Base-by-base conservation (phyloP, 2,888 invertebrate genomes). In the Helleia helle region DNA sequence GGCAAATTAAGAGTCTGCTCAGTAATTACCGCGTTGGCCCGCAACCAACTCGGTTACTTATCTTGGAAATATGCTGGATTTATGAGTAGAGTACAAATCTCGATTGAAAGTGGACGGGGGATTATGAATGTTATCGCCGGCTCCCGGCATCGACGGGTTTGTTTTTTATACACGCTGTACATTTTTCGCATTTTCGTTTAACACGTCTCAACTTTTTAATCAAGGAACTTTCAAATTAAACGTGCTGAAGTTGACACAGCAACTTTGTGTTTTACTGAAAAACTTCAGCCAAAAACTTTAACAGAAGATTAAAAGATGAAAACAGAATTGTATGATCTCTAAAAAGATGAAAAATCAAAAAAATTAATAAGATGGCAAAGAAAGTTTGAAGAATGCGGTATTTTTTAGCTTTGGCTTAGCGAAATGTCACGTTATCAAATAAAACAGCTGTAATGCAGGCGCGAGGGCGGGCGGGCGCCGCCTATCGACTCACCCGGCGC, bases 1-100 rank as follows among this genome's bases (percentile, higher is more conserved):
- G 74, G 76, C 76, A 79, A 83, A 83, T 84, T 79, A 80, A 79
- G 80, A 79, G 66, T 59, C 60, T 58, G 65, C 66, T 71, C 70
- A 74, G 79, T 76, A 79, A 81, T 83, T 80, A 79, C 69, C 61
- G 67, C 61, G 64, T 80, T 83, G 81, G 81, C 74, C 66, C 58
- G 48, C 61, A 62, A 79, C 77, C 80, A 80, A 60, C 51, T n/a
- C n/a, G 44, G 52, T 46, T 53, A 49, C 49, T 54, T 50, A 49
- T 52, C 48, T 46, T 36, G 24, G 39, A 36, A 38, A 41, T 44
- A 56, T 57, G n/a, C n/a, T n/a, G n/a, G n/a, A n/a, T n/a, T n/a
- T n/a, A n/a, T n/a, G n/a, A 66, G 71, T 69, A 65, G 60, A 55
- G 57, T 60, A 57, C 58, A 52, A 61, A 70, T 59, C 67, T 63